Evolutionary conservation across 2,888 invertebrate species (phyloP), one percentile per base, ranked within the genome.

Genomic region (Tineola bisselliella): DNA sequence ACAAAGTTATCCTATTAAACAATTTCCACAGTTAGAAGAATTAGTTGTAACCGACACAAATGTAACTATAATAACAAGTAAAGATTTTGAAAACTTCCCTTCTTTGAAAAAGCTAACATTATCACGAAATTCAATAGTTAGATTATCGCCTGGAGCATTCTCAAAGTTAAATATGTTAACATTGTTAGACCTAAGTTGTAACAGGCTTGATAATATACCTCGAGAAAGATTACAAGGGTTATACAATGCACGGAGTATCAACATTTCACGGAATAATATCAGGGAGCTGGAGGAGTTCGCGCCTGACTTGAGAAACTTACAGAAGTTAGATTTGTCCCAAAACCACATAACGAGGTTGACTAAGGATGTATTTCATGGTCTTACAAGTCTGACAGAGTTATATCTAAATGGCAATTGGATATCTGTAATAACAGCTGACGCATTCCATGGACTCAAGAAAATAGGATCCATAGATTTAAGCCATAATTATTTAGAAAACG

Each of bases 111-210:
- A 92, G 70, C 88, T 95, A 62, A 91, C 91, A 71, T 79, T 95
- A 67, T 89, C 90, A 44, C 89, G 89, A 67, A 95, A 95, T 77
- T 87, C 90, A 63, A 93, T 95, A 65, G 91, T 92, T 13, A 88
- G 93, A 64, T 90, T 97, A 63, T 94, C 95, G 1, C 94, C 96
- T 0, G 93, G 94, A 44, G 95, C 96, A 60, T 95, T 97, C 74
- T 90, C 91, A 60, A 92, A 91, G 67, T 84, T 95, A 31, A 90
- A 92, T 54, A 92, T 91, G 74, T 87, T 97, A 64, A 87, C 93
- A 62, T 92, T 92, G 11, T 87, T 97, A 62, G 95, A 96, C 78
- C 82, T 96, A 65, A 93, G 94, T 66, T 88, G 92, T 68, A 96
- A 96, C 77, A 92, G 94, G 74, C 84, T 97, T 67, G 94, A 94